Base-by-base conservation (phyloP, 2,113 vertebrate genomes). In the Tachysurus fulvidraco region DNA sequence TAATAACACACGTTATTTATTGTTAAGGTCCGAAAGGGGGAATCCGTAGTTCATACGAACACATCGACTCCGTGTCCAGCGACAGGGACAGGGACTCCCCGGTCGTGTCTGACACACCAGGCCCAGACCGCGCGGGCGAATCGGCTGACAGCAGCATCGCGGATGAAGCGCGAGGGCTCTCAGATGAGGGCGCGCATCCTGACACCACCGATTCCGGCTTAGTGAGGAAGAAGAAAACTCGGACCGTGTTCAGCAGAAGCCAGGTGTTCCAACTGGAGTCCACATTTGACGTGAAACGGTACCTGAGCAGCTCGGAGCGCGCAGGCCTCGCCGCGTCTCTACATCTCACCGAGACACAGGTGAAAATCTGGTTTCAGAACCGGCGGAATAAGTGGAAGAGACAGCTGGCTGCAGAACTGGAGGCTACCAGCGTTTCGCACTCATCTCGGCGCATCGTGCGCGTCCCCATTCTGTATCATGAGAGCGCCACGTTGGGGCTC, bases 361-460 rank as follows among this genome's bases (percentile, higher is more conserved):
- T 98, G 41, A 98, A 98, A 89, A 97, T 97, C 92, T 98, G 97
- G 96, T 97, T 97, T 90, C 97, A 98, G 92, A 97, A 97, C 89
- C 94, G 96, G 13, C 93, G 96, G 85, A 97, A 97, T 91, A 97
- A 97, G 84, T 97, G 97, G 97, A 98, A 98, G 91, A 91, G 97
- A 79, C 98, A 98, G 89, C 90, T 97, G 90, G 94, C 96, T 3
- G 97, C 96, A 0, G 97, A 98, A 77, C 91, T 98, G 67, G 97
- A 98, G 89, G 96, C 95, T 3, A 96, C 94, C 16, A 96, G 95
- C 10, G 87, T 96, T 83, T 94, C 95, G 2, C 97, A 95, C 81
- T 94, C 95, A 0, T 93, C 94, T 23, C 98, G 97, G 91, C 93
- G 97, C 92, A 94, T 98, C 77, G 96, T 99, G 81, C 93, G 97